Conservation (phyloP, 1,140 invertebrate species). For the Amphibalanus amphitrite region DNA sequence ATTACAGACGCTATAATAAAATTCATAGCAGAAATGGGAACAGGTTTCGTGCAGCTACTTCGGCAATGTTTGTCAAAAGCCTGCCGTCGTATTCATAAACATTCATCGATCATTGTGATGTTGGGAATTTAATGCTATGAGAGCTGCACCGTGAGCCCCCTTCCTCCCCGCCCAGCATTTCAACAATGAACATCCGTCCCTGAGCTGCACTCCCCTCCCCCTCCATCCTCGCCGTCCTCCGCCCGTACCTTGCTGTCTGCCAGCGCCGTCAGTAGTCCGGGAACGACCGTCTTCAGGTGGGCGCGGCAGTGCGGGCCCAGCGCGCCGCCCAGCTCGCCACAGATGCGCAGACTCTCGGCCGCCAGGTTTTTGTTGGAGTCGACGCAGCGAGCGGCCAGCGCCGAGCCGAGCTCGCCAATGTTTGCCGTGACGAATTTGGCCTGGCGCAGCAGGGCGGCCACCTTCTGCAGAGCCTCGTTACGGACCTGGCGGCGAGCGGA, state of each 20-base stretch:
- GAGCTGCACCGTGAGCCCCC: no score
- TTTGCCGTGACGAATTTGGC: conserved; percentile 60
- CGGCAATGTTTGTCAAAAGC: no score
- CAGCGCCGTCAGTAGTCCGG: conserved; percentile 56
- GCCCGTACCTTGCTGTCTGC: conserved; percentile 57
- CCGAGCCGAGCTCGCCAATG: conserved; percentile 63
- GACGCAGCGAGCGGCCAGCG: conserved; percentile 49
- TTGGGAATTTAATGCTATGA: no score
- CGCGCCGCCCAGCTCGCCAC: conserved; percentile 52
- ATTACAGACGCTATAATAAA: no score
- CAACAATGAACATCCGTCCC: no score
- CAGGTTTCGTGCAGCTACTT: no score
- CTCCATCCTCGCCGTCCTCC: no score
- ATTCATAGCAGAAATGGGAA: no score
- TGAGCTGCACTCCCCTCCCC: no score
- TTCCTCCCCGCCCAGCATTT: no score
- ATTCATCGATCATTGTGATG: no score
- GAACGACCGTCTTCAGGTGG: conserved; percentile 61
- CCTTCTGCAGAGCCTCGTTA: conserved; percentile 61
- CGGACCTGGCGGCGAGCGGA: conserved; percentile 35
- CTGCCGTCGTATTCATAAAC: no score
- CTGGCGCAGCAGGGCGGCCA: conserved; percentile 52
- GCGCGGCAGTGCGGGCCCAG: conserved; percentile 64
- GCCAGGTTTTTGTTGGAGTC: conserved; percentile 87
- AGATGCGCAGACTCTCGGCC: conserved; percentile 58